A percentile compares a stretch with the other conserved stretches of the same genome.
These are phyloP conservation scores for Clunio marinus DNA, from an alignment of 2,888 invertebrate genomes.

Conservation along the genomic window DNA sequence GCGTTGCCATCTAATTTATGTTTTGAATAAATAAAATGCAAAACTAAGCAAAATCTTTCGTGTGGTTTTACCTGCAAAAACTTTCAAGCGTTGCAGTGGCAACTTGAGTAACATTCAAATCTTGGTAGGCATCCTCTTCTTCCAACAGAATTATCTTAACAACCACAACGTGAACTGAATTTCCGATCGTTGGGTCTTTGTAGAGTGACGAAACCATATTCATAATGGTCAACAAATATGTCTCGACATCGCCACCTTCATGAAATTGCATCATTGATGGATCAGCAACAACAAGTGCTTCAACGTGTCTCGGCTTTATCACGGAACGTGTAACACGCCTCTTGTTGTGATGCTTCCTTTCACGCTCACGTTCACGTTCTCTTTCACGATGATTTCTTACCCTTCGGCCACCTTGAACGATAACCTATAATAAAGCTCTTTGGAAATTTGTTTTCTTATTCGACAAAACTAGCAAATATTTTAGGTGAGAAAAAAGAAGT, in stretches of 20 bases:
- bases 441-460: slow-evolving; percentile 38
- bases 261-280: slow-evolving; percentile 83
- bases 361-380: slow-evolving; percentile 41
- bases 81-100: slow-evolving; percentile 78
- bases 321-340: slow-evolving; percentile 59
- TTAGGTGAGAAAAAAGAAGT: neutral
- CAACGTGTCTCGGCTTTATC: slow-evolving; percentile 73
- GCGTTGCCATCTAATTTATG: slow-evolving; percentile 64
- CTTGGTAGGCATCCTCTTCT: slow-evolving; percentile 56
- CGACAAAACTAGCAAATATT: neutral
- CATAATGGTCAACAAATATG: slow-evolving; percentile 85
- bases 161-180: slow-evolving; percentile 84
- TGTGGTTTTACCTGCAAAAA: slow-evolving; percentile 68
- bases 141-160: slow-evolving; percentile 78
- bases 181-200: slow-evolving; percentile 83
- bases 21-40: slow-evolving; percentile 27
- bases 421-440: slow-evolving; percentile 44
- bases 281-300: slow-evolving; percentile 83
- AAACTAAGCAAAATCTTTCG: slow-evolving; percentile 17
- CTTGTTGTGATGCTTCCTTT: slow-evolving; percentile 47
- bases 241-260: slow-evolving; percentile 72
- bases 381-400: slow-evolving; percentile 43
- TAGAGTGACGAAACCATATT: slow-evolving; percentile 86
- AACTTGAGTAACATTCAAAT: slow-evolving; percentile 70
- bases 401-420: slow-evolving; percentile 51